Percentiles rank a stretch among this genome's conserved stretches.
phyloP scores from a whole-genome alignment of 2,113 vertebrate species.

The Perccottus glenii region DNA sequence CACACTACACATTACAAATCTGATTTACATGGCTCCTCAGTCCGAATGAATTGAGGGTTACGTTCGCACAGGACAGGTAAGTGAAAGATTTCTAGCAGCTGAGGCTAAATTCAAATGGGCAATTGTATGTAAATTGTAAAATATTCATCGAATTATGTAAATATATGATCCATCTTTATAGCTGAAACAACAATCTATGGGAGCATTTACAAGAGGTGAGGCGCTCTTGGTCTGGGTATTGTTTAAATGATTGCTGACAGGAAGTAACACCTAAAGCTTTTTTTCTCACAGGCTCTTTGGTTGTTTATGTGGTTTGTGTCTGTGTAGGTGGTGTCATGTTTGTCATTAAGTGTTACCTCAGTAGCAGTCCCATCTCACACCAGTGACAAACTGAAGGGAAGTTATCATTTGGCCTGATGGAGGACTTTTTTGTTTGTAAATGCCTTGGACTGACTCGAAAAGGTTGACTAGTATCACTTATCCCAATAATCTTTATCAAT shows the following conservation, averaged over 20 bases:
- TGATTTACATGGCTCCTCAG: slow-evolving; percentile 28
- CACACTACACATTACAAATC: slow-evolving; percentile 23
- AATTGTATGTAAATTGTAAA: slow-evolving; percentile 5
- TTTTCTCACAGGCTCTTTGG: too few relatives aligned
- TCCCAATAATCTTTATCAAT: too few relatives aligned
- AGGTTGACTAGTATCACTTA: too few relatives aligned
- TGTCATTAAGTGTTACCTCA: too few relatives aligned
- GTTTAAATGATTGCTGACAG: neutral
- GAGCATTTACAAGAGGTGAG: neutral
- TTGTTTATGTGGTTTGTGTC: too few relatives aligned
- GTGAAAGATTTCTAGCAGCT: slow-evolving; percentile 7
- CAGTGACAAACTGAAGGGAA: too few relatives aligned
- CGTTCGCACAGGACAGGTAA: slow-evolving; percentile 13
- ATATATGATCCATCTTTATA: neutral
- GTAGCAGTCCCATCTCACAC: too few relatives aligned
- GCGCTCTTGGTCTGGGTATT: neutral
- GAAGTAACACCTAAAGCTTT: neutral
- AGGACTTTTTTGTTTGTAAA: too few relatives aligned
- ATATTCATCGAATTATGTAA: neutral
- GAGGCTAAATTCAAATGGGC: neutral
- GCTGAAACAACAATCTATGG: neutral
- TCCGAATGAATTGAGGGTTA: slow-evolving; percentile 20
- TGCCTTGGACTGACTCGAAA: too few relatives aligned
- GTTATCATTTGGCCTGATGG: too few relatives aligned
- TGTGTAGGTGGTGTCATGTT: too few relatives aligned